Conservation (phyloP, 2,888 invertebrate species). For the Trimorus sp. region DNA sequence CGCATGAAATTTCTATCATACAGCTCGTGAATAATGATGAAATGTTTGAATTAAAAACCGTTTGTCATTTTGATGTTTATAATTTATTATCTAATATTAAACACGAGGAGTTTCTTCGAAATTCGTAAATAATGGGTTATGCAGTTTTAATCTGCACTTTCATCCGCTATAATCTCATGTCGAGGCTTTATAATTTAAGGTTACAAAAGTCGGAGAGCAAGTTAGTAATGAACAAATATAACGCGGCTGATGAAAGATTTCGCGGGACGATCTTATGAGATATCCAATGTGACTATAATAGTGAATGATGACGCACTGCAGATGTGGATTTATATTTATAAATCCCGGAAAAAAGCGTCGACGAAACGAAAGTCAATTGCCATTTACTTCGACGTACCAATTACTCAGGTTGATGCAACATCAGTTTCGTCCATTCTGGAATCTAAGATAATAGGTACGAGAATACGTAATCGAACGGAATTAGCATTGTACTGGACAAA, state of each 20-base stretch:
- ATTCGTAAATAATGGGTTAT: background rate
- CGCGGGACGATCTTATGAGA: background rate
- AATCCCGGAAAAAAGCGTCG: background rate
- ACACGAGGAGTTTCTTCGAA: no score
- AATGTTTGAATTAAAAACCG: no score
- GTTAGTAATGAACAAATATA: conserved; percentile 2
- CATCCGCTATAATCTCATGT: conserved; percentile 10
- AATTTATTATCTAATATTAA: no score
- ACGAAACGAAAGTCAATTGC: no score
- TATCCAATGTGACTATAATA: background rate
- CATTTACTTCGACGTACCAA: no score
- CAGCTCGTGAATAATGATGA: no score
- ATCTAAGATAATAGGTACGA: no score
- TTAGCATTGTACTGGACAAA: background rate
- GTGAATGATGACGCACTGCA: background rate
- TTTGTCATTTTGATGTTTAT: no score
- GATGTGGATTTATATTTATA: background rate
- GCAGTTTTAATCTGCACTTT: conserved; percentile 19
- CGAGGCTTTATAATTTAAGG: conserved; percentile 27
- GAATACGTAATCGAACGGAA: background rate
- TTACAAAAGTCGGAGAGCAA: conserved; percentile 13
- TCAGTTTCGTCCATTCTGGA: no score
- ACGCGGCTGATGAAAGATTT: background rate
- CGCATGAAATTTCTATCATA: no score
- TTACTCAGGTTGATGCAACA: no score